phyloP scores from a whole-genome alignment of 2,113 vertebrate species.

The Caracal caracal region DNA sequence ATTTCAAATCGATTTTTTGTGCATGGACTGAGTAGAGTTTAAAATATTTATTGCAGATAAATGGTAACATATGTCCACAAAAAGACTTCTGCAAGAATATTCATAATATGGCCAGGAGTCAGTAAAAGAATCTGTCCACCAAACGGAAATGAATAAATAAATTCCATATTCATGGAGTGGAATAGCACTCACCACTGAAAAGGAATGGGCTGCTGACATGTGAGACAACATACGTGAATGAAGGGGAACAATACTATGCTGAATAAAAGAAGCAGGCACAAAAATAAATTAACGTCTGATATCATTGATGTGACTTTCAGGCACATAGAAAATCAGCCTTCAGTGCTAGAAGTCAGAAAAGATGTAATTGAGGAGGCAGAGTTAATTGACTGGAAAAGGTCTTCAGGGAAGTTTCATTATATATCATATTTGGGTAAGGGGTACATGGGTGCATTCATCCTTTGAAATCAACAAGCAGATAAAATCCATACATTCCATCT shows the following conservation, averaged over 20 bases:
- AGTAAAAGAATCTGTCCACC: neutral
- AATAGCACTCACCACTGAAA: neutral
- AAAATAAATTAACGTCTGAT: neutral
- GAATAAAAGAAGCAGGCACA: neutral
- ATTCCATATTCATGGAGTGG: neutral
- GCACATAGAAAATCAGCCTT: neutral
- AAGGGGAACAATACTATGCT: neutral
- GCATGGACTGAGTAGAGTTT: neutral
- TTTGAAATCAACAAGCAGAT: neutral
- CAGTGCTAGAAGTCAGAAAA: neutral
- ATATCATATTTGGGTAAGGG: fast-evolving
- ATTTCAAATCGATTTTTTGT: neutral
- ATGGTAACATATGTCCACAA: neutral
- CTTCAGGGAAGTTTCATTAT: neutral
- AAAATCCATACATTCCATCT: neutral
- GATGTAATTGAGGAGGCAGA: neutral
- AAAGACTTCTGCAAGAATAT: neutral
- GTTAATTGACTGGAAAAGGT: neutral
- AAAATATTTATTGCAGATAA: neutral
- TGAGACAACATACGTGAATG: neutral
- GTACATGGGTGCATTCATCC: neutral
- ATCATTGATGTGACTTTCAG: neutral
- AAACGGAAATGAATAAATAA: neutral
- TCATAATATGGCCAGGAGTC: neutral
- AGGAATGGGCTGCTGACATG: neutral